A percentile compares a stretch with the other conserved stretches of the same genome.
Evolutionary conservation across 2,888 invertebrate species (phyloP).

Genomic region (Hydrotaea diabolus): DNA sequence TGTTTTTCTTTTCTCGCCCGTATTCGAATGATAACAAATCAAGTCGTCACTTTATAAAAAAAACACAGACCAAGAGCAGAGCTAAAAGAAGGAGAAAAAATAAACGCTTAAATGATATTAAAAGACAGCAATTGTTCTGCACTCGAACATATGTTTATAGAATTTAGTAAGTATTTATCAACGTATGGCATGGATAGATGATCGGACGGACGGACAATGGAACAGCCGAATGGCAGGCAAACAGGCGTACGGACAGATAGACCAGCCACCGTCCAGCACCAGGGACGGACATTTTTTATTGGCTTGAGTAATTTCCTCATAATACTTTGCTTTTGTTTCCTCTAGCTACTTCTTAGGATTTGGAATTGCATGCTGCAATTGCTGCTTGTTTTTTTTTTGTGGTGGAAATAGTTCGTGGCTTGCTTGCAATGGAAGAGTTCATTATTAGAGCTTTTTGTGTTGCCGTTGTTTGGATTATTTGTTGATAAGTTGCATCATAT

Average conservation of each 20-base stretch:
- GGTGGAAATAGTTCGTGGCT: background rate
- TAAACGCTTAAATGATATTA: background rate
- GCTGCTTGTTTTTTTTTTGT: no score
- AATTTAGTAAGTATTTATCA: background rate
- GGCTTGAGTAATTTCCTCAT: slow-evolving; percentile 61
- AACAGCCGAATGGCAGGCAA: background rate
- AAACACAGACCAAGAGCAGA: slow-evolving; percentile 1
- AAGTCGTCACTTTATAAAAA: slow-evolving; percentile 60
- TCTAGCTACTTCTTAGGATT: background rate
- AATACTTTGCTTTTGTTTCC: slow-evolving; percentile 29
- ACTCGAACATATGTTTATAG: background rate
- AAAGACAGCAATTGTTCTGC: slow-evolving; percentile 12
- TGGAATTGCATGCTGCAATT: background rate
- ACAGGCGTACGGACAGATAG: slow-evolving; percentile 1
- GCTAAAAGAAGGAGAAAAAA: background rate
- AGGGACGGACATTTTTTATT: slow-evolving; percentile 45
- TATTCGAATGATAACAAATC: slow-evolving; percentile 60
- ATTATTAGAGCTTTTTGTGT: slow-evolving; percentile 13
- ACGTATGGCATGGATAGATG: background rate
- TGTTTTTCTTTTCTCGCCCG: background rate
- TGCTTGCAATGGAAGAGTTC: slow-evolving; percentile 32
- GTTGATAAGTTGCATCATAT: slow-evolving; percentile 65
- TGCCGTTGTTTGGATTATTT: slow-evolving; percentile 58
- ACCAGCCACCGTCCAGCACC: background rate
- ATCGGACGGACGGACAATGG: background rate